Base-by-base conservation (phyloP, 53 echinoderm and acorn worm genomes). In the Glandiceps talaboti region DNA sequence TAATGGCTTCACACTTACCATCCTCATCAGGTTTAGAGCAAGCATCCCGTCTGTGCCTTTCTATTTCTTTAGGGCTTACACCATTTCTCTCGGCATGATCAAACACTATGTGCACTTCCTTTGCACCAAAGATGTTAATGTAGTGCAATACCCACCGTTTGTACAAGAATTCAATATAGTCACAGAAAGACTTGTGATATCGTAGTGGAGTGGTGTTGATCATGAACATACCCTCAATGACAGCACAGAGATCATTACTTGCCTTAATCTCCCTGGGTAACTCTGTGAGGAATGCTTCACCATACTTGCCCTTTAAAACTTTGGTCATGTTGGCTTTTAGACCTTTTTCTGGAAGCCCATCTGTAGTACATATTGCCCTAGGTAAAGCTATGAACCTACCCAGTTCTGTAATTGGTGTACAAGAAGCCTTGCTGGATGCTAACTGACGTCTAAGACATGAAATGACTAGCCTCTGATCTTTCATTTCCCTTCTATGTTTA, bases 401-500 rank as follows among this genome's bases (percentile, higher is more conserved):
- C 20, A 45, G 64, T 20, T 45, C 64, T 12, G 64, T 45, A 6
- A 45, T 20, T 45, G 64, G 64, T 45, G 6, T 45, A 20, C 20
- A 12, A 45, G 6, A 12, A 45, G 64, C 64, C 20, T 45, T 45
- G 64, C 64, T 45, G 64, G 20, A 45, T 12, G 64, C 64, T 20
- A 45, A 45, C 20, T 45, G 64, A 12, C 64, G 64, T 12, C 64
- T 6, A 45, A 45, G 64, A 45, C 64, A 45, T 45, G 64, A 45
- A 27, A 32, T 30, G 28, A 1, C 25, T 14, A 84, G 78, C 73
- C 73, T 77, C 26, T 81, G 85, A 32, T 86, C 81, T 81, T 86
- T 81, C 1, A 81, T 25, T 73, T 86, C 81, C 30, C 80, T 81
- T 0, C 31, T 28, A n/a, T 86, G 74, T 77, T 86, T 86, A 27